Base-by-base conservation (phyloP, 1,140 invertebrate species). In the Trissolcus basalis region DNA sequence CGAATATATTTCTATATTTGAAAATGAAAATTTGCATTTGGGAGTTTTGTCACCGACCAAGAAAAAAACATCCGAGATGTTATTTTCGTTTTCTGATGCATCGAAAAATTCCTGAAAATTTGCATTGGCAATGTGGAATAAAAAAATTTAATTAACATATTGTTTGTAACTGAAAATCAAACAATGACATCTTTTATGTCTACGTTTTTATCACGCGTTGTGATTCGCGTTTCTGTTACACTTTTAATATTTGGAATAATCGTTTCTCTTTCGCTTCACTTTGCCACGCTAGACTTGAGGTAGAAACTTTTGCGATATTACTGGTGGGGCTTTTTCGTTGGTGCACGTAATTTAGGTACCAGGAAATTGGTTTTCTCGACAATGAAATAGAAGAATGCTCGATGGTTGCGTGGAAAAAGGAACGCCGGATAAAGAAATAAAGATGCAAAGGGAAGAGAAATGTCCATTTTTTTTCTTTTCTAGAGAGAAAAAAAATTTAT, bases 371-470 rank as follows among this genome's bases (percentile, higher is more conserved):
- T 88, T 88, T 87, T 87, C 86, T 87, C 86, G 85, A 87, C 86
- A 88, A 86, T 89, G 87, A 89, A 89, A 89, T 88, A 88, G 87
- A 88, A 89, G 86, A 88, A 88, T 88, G 83, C 82, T 85, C 80
- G 81, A 81, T 79, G 80, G 73, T 73, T 56, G 73, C 65, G 79
- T 63, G 67, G 81, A 80, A 75, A 27, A 69, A 60, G 71, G 74
- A 72, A 56, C 48, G 60, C 35, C 43, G 45, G 49, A 65, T 72
- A 60, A 79, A 76, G 19, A 79, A 69, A 78, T 72, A 75, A 64
- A 76, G 56, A 63, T 59, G 43, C 55, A 78, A 61, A 75, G 55
- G 63, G 63, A 69, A 54, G 63, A 41, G 49, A 58, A 78, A 65
- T 69, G 70, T 71, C 71, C 60, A 73, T 55, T 48, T 43, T 14